phyloP scores from a whole-genome alignment of 2,113 vertebrate species.

The Gavialis gangeticus region DNA sequence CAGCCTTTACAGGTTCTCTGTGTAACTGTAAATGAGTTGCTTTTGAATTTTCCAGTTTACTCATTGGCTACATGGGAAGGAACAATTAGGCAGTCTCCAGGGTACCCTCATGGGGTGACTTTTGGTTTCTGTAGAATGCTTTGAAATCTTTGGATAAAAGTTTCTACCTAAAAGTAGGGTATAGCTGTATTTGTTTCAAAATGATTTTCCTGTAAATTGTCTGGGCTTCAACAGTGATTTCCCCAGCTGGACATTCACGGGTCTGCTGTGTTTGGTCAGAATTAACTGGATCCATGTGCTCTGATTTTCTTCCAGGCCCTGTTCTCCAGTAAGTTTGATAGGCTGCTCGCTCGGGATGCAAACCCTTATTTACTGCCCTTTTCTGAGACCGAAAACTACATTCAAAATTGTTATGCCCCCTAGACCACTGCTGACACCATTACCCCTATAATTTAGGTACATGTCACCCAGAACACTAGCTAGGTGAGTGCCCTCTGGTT shows the following conservation, averaged over 20 bases:
- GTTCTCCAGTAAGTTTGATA: not conserved
- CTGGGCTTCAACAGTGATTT: not conserved
- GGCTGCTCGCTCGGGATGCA: not conserved
- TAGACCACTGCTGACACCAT: too few relatives aligned
- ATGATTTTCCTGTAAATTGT: not conserved
- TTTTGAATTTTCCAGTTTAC: not conserved
- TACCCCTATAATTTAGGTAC: too few relatives aligned
- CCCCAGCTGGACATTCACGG: fast-evolving
- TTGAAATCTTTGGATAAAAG: not conserved
- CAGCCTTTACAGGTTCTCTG: not conserved
- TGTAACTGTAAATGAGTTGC: not conserved
- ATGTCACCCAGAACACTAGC: too few relatives aligned
- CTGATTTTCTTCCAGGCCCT: fast-evolving
- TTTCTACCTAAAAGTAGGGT: not conserved
- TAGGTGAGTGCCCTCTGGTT: too few relatives aligned
- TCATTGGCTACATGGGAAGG: too few relatives aligned
- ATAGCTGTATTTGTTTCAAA: not conserved
- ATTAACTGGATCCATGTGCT: not conserved
- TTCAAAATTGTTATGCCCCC: too few relatives aligned
- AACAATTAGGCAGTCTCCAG: not conserved
- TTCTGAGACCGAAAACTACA: not conserved
- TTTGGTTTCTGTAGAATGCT: not conserved
- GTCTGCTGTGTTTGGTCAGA: not conserved
- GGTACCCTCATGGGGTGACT: not conserved
- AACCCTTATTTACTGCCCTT: not conserved